Evolutionary conservation across 2,888 invertebrate genomes (phyloP), one percentile per base, ranked within the genome.

Genomic region (Ganaspis brasiliensis): DNA sequence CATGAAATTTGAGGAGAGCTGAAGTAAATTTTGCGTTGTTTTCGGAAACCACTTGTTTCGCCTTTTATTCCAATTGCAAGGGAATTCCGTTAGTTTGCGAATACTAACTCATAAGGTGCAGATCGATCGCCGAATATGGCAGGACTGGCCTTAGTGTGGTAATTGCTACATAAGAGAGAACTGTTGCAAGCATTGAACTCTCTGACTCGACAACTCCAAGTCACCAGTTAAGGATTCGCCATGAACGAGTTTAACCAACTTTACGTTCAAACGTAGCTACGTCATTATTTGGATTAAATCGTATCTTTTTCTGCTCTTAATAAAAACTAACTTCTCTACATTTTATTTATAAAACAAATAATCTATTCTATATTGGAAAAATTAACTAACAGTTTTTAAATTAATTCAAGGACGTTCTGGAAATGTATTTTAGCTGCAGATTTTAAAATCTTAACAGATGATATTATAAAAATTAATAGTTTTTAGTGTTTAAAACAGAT

Each of bases 161-260:
- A 61, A 61, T 37, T 61, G 61, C 61, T 37, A 4, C 61, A 61
- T 61, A 35, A 61, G 37, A 61, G 37, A 10, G 21, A 37, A 37
- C 87, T 87, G 86, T 85, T 87, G 87, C 89, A 89, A 89, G 88
- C 89, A 85, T 89, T 89, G 88, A 89, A 90, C 89, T 89, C 88
- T 83, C 80, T 70, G 71, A 72, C 35, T 61, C 73, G 79, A 76
- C 77, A 74, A 71, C 26, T 31, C 6, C 19, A 49, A 84, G 84
- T 86, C 81, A 75, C 83, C 84, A 82, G 81, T 83, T 84, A 79
- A 79, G 75, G 78, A 80, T 81, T 80, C 77, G 52, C 76, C 74
- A 75, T 77, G 72, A 77, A 78, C 74, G 72, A 76, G 75, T 74
- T 61, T 77, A 61, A 14, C 10, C 16, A 57, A 57, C 31, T 21